These are phyloP conservation scores for Choloepus didactylus DNA, from an alignment of 2,797 vertebrate genomes.

Conservation along the genomic window DNA sequence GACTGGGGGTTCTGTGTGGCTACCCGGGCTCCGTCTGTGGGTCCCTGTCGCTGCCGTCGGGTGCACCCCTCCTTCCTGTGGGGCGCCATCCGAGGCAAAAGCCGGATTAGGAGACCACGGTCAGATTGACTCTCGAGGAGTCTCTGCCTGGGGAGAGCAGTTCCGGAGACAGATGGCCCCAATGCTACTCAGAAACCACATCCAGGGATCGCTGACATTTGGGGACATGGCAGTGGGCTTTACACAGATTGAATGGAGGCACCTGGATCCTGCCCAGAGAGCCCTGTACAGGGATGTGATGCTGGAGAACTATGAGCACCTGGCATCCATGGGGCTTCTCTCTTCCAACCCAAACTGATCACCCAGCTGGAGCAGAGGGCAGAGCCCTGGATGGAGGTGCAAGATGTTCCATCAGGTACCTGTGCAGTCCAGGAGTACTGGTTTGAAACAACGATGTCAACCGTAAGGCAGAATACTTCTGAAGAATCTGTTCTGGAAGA, in stretches of 20 bases:
- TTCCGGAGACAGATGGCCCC: background rate
- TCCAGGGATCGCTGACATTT: background rate
- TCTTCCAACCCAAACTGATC: slow-evolving; percentile 31
- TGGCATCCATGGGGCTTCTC: background rate
- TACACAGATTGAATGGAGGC: background rate
- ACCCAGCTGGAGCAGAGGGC: background rate
- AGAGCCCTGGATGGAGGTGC: background rate
- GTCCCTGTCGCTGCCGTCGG: fast-evolving
- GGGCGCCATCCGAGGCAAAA: background rate
- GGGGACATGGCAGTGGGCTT: background rate
- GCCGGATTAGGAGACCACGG: background rate
- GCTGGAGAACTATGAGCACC: slow-evolving; percentile 12
- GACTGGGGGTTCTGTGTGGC: no score
- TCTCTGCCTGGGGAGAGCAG: background rate
- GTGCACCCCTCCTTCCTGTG: fast-evolving
- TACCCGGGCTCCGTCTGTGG: fast-evolving
- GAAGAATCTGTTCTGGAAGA: background rate
- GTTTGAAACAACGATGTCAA: slow-evolving; percentile 19
- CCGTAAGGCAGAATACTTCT: slow-evolving; percentile 4
- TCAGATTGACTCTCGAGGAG: background rate
- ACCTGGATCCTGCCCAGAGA: background rate
- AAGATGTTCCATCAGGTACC: background rate
- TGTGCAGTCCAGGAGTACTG: background rate
- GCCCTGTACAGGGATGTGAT: background rate
- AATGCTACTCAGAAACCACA: background rate